These are phyloP conservation scores for Drosophila mimetica DNA, from an alignment of 2,888 invertebrate species.

Conservation along the genomic window DNA sequence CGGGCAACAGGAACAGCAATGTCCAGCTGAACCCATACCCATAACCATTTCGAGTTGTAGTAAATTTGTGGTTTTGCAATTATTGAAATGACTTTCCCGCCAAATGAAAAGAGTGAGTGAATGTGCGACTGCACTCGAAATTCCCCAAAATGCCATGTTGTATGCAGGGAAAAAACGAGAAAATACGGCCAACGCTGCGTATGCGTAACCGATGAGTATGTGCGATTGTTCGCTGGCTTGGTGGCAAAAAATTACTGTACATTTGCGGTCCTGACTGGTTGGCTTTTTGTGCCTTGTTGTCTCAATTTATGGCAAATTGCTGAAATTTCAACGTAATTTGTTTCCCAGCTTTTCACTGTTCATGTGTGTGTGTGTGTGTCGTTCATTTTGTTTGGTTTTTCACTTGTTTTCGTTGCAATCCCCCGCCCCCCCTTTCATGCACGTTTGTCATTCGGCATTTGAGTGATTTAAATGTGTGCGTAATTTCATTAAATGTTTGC, in stretches of 20 bases:
- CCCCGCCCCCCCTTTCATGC: conserved; percentile 19
- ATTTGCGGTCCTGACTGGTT: conserved; percentile 71
- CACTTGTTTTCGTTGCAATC: conserved; percentile 17
- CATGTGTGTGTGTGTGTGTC: conserved; percentile 9
- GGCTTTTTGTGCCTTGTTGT: conserved; percentile 76
- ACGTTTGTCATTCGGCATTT: conserved; percentile 58
- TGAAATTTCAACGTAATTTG: conserved; percentile 75
- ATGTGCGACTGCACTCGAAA: conserved; percentile 56
- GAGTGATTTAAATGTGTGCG: conserved; percentile 65
- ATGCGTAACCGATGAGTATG: conserved; percentile 53
- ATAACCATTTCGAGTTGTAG: conserved; percentile 77
- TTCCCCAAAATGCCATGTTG: conserved; percentile 55
- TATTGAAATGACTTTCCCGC: conserved; percentile 82
- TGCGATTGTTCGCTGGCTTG: conserved; percentile 43
- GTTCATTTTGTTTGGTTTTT: conserved; percentile 59
- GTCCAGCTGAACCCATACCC: conserved; percentile 53
- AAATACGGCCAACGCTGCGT: conserved; percentile 50
- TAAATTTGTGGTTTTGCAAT: conserved; percentile 84
- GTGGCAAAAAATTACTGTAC: conserved; percentile 76
- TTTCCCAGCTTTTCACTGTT: conserved; percentile 43
- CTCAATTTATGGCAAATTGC: conserved; percentile 81
- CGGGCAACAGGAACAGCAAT: conserved; percentile 43
- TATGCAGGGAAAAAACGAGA: conserved; percentile 9
- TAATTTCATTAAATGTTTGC: conserved; percentile 67
- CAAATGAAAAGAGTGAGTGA: conserved; percentile 50